A percentile compares a stretch with the other conserved stretches of the same genome.
phyloP scores from a whole-genome alignment of 2,888 invertebrate species.

The Sympetrum striolatum region DNA sequence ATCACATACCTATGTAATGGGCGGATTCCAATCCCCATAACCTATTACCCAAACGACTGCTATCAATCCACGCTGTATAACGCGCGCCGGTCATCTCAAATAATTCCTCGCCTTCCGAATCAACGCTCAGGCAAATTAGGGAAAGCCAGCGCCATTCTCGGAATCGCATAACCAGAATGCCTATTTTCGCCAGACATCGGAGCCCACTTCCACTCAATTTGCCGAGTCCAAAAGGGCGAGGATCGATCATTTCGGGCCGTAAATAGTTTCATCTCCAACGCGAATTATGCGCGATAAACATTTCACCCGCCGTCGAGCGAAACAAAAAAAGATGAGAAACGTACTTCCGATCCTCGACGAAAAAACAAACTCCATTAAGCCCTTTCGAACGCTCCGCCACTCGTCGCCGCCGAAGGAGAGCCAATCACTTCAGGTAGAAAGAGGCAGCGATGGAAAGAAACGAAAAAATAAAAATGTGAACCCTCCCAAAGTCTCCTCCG shows the following conservation, averaged over 20 bases:
- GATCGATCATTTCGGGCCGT: not conserved
- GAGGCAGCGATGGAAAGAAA: not conserved
- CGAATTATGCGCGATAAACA: not conserved
- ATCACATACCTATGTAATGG: no score
- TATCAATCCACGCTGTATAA: no score
- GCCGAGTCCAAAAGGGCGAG: not conserved
- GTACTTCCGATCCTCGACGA: not conserved
- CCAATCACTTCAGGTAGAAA: not conserved
- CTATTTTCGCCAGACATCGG: not conserved
- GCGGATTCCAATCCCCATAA: no score
- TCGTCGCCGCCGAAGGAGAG: not conserved
- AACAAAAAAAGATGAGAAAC: not conserved
- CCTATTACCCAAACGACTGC: no score
- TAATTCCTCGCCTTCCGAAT: not conserved
- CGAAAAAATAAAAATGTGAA: not conserved
- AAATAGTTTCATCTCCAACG: not conserved
- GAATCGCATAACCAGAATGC: not conserved
- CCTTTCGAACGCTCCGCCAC: not conserved
- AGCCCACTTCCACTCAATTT: not conserved
- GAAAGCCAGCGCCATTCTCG: not conserved
- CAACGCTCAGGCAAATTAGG: not conserved
- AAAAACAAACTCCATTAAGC: not conserved
- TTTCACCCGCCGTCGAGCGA: not conserved
- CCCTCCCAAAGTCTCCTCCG: not conserved
- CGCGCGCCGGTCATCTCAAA: not conserved